Evolutionary conservation across 2,888 invertebrate genomes (phyloP).

Genomic region (Syrista parreyssii): DNA sequence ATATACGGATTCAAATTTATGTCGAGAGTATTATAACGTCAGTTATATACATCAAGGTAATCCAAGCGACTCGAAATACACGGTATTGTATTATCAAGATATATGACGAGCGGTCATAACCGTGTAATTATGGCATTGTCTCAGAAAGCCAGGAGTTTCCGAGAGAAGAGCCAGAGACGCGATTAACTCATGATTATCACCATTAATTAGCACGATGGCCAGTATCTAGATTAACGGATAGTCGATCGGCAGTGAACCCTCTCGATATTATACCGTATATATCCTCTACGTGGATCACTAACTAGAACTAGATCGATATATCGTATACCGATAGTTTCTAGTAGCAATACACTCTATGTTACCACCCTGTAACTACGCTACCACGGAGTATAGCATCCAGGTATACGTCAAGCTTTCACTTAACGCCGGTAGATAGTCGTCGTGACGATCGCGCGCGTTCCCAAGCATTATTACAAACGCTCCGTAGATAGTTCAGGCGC

Average conservation of each 20-base stretch:
- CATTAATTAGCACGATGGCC: background rate
- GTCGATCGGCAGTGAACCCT: background rate
- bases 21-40: background rate
- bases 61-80: background rate
- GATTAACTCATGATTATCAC: background rate
- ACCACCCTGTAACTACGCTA: background rate
- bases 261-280: background rate
- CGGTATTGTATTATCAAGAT: background rate
- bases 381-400: background rate
- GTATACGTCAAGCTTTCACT: constrained; percentile 21
- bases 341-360: background rate
- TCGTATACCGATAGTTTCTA: background rate
- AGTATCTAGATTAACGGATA: background rate
- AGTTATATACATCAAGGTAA: background rate
- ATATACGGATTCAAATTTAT: background rate
- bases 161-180: background rate
- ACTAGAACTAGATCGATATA: background rate
- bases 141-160: background rate
- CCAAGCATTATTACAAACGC: background rate
- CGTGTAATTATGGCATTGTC: background rate
- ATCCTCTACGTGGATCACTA: background rate
- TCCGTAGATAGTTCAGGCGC: background rate
- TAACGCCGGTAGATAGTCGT: constrained; percentile 3
- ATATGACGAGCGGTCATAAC: background rate
- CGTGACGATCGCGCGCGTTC: background rate